These are phyloP conservation scores for Drosophila baimaii DNA, from an alignment of 1,140 invertebrate genomes.

Conservation along the genomic window DNA sequence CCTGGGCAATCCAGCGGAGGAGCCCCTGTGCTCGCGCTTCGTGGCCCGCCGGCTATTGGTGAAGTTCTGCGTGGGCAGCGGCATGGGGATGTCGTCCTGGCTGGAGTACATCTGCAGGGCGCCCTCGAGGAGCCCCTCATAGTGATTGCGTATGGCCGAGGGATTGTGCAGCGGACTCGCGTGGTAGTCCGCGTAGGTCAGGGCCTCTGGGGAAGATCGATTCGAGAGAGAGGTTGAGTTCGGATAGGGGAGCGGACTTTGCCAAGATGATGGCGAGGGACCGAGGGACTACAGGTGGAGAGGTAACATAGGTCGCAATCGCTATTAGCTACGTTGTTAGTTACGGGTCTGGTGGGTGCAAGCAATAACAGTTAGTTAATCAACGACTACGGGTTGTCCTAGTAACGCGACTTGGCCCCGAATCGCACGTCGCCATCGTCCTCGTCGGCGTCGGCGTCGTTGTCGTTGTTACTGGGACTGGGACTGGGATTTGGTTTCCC, in stretches of 20 bases:
- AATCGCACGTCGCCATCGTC: conserved; percentile 66
- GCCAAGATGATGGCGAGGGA: conserved; percentile 36
- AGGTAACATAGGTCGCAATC: conserved; percentile 20
- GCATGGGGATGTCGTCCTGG: conserved; percentile 79
- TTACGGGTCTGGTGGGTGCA: conserved; percentile 54
- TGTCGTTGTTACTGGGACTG: conserved; percentile 23
- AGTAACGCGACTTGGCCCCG: conserved; percentile 67
- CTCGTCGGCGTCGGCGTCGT: conserved; percentile 29
- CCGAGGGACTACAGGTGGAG: conserved; percentile 32
- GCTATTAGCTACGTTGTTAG: conserved; percentile 46
- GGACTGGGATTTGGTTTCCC: conserved; percentile 15
- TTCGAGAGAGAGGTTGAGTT: conserved; percentile 74
- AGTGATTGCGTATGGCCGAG: conserved; percentile 79
- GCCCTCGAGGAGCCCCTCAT: conserved; percentile 81
- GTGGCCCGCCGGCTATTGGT: conserved; percentile 74
- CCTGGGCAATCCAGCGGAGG: conserved; percentile 77
- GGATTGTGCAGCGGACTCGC: conserved; percentile 82
- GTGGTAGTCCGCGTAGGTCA: conserved; percentile 69
- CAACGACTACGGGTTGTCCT: conserved; percentile 72
- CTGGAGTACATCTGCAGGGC: conserved; percentile 84
- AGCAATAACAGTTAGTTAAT: conserved; percentile 54
- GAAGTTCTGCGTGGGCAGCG: conserved; percentile 74
- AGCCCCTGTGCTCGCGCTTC: conserved; percentile 78
- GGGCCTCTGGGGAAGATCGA: conserved; percentile 76
- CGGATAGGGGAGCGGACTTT: conserved; percentile 27